Evolutionary conservation across 2,888 invertebrate genomes (phyloP), one percentile per base, ranked within the genome.

Genomic region (Kryphioiulus occultus): DNA sequence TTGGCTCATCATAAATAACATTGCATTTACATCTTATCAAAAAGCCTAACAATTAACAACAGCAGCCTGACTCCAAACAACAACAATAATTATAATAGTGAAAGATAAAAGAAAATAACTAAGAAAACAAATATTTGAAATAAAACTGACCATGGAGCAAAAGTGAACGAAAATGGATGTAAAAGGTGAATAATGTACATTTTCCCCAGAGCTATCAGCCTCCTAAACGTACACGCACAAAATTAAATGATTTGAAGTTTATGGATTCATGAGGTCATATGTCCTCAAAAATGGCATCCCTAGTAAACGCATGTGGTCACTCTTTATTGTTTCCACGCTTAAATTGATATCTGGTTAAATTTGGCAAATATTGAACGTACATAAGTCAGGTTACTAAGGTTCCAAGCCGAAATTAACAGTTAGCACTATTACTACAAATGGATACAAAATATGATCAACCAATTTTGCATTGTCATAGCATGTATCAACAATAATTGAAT

Each of bases 111-210:
- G n/a, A 53, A 22, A 26, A n/a, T 59, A 59, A 68, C 68, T 68
- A 68, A 68, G 68, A 68, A 68, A 68, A 68, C 68, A 68, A 68
- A 68, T 26, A n/a, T 12, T 26, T 68, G 68, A 68, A 68, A 68
- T 68, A 68, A 68, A 68, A 68, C 68, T 68, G 68, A 68, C 68
- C 68, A 68, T 68, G 26, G 68, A 68, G 68, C 68, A 26, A 68
- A n/a, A 53, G n/a, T 68, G 26, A 68, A 68, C 12, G 22, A 68
- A 68, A 68, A 68, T 68, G 68, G 26, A 26, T 68, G 68, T 26
- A 68, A 68, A 68, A 26, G 68, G 53, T 68, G 68, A 68, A 68
- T 26, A 68, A 68, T 68, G 68, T 68, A 68, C 68, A 68, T 68
- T 26, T 44, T 68, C 12, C 68, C 68, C 68, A 68, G 26, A 68